Conservation (phyloP, 2,888 invertebrate genomes). For the Agriopis marginaria region DNA sequence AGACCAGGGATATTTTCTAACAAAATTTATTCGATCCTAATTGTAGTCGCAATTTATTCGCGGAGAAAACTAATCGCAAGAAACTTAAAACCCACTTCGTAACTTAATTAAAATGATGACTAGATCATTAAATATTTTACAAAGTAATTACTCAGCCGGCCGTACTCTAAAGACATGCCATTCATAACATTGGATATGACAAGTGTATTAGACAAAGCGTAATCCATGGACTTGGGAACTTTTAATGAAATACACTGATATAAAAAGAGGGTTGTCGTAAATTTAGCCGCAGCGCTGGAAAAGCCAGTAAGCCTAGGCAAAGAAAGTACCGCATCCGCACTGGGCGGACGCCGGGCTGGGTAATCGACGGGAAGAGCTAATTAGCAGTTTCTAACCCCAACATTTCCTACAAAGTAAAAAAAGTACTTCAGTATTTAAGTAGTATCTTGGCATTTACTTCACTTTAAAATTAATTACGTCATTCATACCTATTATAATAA, state of each 20-base stretch:
- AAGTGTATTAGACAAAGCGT: conserved; percentile 57
- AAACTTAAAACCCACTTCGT: conserved; percentile 35
- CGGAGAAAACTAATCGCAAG: conserved; percentile 29
- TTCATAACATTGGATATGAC: conserved; percentile 53
- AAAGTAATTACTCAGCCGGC: conserved; percentile 32
- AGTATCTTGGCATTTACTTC: neutral
- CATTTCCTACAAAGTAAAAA: conserved; percentile 9
- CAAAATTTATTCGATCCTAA: conserved; percentile 38
- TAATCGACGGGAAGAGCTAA: conserved; percentile 18
- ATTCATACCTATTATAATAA: neutral
- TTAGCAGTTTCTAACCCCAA: conserved; percentile 11
- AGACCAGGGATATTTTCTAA: conserved; percentile 9
- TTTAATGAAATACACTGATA: conserved; percentile 62
- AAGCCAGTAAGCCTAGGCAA: conserved; percentile 42
- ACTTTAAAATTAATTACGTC: neutral
- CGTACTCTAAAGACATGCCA: conserved; percentile 26
- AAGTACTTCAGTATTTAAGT: neutral
- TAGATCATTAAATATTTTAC: conserved; percentile 37
- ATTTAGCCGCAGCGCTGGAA: conserved; percentile 56
- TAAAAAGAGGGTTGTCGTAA: conserved; percentile 57
- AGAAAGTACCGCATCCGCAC: conserved; percentile 41
- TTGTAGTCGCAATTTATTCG: conserved; percentile 33
- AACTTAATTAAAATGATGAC: conserved; percentile 33
- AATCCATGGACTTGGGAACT: conserved; percentile 61
- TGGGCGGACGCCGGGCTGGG: neutral